phyloP scores from a whole-genome alignment of 2,797 vertebrate species.

The Syndactyla subalaris region DNA sequence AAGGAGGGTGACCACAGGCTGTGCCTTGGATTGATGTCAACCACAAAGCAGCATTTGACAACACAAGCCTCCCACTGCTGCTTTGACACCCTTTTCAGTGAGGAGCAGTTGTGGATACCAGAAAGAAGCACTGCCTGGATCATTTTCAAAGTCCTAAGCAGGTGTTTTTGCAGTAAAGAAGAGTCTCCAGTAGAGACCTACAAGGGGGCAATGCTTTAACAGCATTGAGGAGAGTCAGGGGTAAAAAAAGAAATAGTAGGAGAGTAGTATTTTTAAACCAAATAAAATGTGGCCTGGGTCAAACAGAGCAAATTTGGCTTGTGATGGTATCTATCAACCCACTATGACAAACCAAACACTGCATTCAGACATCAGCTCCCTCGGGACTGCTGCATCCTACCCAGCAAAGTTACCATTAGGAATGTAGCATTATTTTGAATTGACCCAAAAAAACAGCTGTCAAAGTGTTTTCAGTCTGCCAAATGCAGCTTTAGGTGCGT shows the following conservation, averaged over 20 bases:
- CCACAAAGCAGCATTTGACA: background rate
- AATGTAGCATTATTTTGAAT: constrained; percentile 6
- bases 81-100: background rate
- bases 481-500: constrained; percentile 6
- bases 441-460: constrained; percentile 43
- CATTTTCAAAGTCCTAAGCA: background rate
- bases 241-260: background rate
- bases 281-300: background rate
- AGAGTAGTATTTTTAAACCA: background rate
- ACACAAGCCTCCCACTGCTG: background rate
- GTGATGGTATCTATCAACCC: background rate
- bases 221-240: background rate
- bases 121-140: background rate
- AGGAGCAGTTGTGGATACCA: background rate
- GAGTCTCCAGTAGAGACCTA: background rate
- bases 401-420: background rate
- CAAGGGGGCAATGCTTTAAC: background rate
- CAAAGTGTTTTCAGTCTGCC: constrained; percentile 17
- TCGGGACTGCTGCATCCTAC: background rate
- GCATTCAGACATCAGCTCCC: background rate
- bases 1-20: background rate
- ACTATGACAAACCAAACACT: accelerated
- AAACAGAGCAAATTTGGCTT: background rate
- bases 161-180: background rate
- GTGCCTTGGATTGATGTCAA: background rate